Evolutionary conservation across 2,797 vertebrate genomes (phyloP), one percentile per base, ranked within the genome.

Genomic region (Gymnothorax javanicus): DNA sequence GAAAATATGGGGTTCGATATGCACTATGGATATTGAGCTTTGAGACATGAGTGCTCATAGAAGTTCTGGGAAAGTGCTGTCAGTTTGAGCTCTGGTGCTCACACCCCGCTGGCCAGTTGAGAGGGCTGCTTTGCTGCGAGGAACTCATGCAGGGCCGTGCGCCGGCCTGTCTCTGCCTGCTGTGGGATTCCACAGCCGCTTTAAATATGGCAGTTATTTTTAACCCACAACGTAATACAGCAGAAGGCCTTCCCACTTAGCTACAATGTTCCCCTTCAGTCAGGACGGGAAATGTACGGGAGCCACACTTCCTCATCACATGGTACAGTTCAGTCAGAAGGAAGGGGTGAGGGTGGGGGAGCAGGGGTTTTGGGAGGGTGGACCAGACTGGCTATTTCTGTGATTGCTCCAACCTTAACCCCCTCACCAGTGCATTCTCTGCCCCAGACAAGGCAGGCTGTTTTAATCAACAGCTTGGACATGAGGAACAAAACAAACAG

Each of bases 131-230:
- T 87, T 27, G 82, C 88, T 90, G 90, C 90, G 87, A 88, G 88
- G 0, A 94, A 93, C 93, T 88, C 88, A 91, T 91, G 94, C 92
- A 92, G 95, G 93, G 93, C 93, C 91, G 93, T 94, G 93, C 89
- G 93, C 96, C 96, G 97, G 96, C 96, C 97, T 94, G 96, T 94
- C 93, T 96, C 92, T 98, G 97, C 95, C 94, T 97, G 96, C 84
- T 86, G 95, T 96, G 98, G 98, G 98, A 98, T 98, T 98, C 98
- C 98, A 96, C 95, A 89, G 93, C 97, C 60, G 84, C 96, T 97
- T 99, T 99, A 99, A 99, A 99, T 99, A 99, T 99, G 96, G 94
- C 91, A 92, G 98, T 98, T 99, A 99, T 99, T 99, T 99, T 99
- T 99, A 99, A 97, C 97, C 95, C 90, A 89, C 95, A 95, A 98